Conservation (phyloP, 2,888 invertebrate genomes). For the Anagyrus pseudococci region DNA sequence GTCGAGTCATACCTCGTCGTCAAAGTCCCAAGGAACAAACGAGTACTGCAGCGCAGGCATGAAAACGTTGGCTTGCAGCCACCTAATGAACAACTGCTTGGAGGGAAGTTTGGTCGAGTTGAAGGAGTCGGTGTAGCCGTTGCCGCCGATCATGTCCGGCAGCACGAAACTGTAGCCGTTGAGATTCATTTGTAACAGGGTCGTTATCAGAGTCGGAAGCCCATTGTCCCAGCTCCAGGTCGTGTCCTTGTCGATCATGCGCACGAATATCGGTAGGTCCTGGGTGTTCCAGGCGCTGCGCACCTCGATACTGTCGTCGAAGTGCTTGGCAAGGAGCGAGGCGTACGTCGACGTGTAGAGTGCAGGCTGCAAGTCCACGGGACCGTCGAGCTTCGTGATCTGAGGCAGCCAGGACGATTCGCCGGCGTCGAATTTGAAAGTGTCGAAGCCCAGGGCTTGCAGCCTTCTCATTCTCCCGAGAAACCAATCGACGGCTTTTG, state of each 20-base stretch:
- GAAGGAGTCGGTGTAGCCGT: constrained; percentile 68
- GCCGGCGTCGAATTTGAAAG: constrained; percentile 84
- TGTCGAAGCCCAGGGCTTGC: constrained; percentile 72
- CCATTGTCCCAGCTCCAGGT: constrained; percentile 75
- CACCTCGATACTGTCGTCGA: constrained; percentile 74
- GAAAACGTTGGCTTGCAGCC: constrained; percentile 80
- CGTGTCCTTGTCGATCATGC: constrained; percentile 82
- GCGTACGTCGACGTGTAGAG: constrained; percentile 67
- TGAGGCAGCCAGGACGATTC: constrained; percentile 75
- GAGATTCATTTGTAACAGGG: constrained; percentile 69
- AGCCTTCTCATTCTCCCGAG: constrained; percentile 64
- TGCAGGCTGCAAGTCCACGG: constrained; percentile 67
- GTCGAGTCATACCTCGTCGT: constrained; percentile 62
- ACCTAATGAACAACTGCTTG: constrained; percentile 76
- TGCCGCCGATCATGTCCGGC: constrained; percentile 83
- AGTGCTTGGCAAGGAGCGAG: constrained; percentile 64
- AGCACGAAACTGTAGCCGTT: constrained; percentile 71
- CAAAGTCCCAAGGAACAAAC: constrained; percentile 80
- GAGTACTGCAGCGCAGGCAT: constrained; percentile 84
- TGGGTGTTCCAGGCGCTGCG: constrained; percentile 74
- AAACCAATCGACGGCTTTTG: constrained; percentile 70
- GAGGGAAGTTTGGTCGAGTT: too few relatives aligned
- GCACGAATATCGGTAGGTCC: constrained; percentile 72
- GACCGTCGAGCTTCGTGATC: constrained; percentile 67
- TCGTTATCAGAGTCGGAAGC: constrained; percentile 74